These are phyloP conservation scores for Idaea aversata DNA, from an alignment of 2,888 invertebrate genomes.

Conservation along the genomic window DNA sequence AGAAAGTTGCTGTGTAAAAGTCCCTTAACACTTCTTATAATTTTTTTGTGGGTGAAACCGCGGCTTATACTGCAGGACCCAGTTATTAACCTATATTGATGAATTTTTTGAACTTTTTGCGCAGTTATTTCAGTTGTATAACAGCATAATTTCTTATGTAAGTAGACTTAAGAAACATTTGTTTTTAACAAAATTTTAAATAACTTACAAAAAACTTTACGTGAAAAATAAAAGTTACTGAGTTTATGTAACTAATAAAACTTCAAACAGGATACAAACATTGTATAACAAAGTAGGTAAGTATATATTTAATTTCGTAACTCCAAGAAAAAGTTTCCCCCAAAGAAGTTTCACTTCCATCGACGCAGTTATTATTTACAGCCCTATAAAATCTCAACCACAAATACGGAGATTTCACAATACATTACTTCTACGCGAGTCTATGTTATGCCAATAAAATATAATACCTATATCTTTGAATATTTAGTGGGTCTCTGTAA, in stretches of 20 bases:
- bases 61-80: too few species aligned
- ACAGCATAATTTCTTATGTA: too few species aligned
- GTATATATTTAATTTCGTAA: neutral
- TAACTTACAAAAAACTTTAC: too few species aligned
- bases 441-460: neutral
- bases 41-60: too few species aligned
- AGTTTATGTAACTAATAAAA: neutral
- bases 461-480: conserved; percentile 30
- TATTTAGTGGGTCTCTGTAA: conserved; percentile 57
- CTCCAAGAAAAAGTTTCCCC: neutral
- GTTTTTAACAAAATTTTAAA: too few species aligned
- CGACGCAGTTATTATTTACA: neutral
- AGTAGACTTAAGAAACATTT: too few species aligned
- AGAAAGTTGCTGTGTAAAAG: too few species aligned
- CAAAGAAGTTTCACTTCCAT: neutral
- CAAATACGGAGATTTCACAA: neutral
- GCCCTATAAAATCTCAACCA: neutral
- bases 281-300: neutral
- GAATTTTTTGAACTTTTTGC: too few species aligned
- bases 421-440: conserved; percentile 1
- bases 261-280: neutral
- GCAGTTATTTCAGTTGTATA: too few species aligned
- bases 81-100: too few species aligned
- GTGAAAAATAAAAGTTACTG: neutral
- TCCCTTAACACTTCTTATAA: too few species aligned